phyloP scores from a whole-genome alignment of 2,888 invertebrate genomes.

The Tanaodytes sp. region DNA sequence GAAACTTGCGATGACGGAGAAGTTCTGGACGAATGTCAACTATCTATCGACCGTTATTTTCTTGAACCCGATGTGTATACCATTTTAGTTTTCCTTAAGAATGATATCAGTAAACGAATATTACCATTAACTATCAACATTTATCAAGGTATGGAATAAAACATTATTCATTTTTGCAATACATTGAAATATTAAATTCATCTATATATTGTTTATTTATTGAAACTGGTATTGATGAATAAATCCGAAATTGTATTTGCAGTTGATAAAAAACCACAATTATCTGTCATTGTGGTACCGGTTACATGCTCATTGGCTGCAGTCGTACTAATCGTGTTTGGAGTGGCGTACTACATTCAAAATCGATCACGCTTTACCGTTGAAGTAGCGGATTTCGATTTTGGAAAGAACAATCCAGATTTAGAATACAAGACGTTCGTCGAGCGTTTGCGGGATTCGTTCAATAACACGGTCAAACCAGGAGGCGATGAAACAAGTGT shows the following conservation, averaged over 20 bases:
- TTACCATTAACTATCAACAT: conserved; percentile 84
- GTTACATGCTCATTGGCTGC: conserved; percentile 87
- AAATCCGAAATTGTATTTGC: no score
- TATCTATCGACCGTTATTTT: conserved; percentile 81
- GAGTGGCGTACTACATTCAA: conserved; percentile 89
- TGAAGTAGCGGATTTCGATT: conserved; percentile 93
- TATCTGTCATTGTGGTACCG: conserved; percentile 91
- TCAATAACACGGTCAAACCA: conserved; percentile 77
- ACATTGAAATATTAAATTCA: not conserved
- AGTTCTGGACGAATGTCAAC: conserved; percentile 75
- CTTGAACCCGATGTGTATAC: conserved; percentile 81
- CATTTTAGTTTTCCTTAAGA: conserved; percentile 84
- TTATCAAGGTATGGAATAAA: conserved; percentile 84
- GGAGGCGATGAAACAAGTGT: conserved; percentile 64
- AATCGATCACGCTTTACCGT: conserved; percentile 85
- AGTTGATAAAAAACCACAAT: conserved; percentile 85
- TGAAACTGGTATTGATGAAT: no score
- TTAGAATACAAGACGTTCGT: conserved; percentile 90
- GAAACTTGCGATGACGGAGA: conserved; percentile 78
- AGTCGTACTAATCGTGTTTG: conserved; percentile 87
- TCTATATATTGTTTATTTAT: not conserved
- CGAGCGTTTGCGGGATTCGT: conserved; percentile 86
- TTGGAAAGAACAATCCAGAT: conserved; percentile 85
- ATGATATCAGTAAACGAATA: conserved; percentile 82
- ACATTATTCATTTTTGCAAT: not conserved